Conservation (phyloP, 2,113 vertebrate species). For the Plecturocebus donacophilus region DNA sequence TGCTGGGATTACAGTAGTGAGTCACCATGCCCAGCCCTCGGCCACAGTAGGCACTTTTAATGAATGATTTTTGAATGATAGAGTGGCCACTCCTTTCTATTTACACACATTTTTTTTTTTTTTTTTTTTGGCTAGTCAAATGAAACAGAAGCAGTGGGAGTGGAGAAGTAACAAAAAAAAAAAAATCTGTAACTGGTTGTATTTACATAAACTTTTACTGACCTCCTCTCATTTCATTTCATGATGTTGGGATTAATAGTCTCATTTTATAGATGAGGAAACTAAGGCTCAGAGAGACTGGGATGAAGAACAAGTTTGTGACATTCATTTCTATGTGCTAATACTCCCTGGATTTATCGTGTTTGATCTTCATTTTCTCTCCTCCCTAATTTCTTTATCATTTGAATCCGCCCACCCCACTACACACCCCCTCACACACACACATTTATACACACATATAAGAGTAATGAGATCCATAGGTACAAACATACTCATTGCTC, state of each 20-base stretch:
- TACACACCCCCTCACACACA: fast-evolving
- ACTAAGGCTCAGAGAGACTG: not conserved
- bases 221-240: not conserved
- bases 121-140: too few species aligned
- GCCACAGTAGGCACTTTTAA: not conserved
- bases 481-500: not conserved
- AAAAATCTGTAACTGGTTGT: too few species aligned
- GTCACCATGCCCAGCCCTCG: too few species aligned
- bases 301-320: not conserved
- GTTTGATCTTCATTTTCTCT: not conserved
- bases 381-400: not conserved
- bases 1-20: too few species aligned
- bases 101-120: not conserved
- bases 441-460: not conserved
- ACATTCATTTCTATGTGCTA: not conserved
- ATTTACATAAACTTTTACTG: not conserved
- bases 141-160: too few species aligned
- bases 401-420: not conserved
- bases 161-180: too few species aligned
- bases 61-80: not conserved
- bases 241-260: not conserved
- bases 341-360: not conserved
- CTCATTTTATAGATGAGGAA: not conserved
- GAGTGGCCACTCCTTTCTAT: not conserved
- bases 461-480: not conserved